Conservation (phyloP, 2,888 invertebrate species). For the Athetis lepigone region DNA sequence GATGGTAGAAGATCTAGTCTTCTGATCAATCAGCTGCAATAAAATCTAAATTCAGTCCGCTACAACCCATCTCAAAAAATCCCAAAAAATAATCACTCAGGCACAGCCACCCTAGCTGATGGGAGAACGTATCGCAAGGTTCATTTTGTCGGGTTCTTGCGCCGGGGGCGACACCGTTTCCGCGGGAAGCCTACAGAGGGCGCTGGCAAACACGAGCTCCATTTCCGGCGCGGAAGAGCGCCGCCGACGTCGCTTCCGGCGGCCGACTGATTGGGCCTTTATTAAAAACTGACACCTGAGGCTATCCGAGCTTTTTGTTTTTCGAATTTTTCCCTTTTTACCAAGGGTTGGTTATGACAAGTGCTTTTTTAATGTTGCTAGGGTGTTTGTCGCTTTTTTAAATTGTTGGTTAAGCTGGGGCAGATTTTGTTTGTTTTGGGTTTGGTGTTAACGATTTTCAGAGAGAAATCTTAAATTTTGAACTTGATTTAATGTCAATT, state of each 20-base stretch:
- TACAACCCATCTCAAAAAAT: slow-evolving; percentile 9
- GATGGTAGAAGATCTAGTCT: no score
- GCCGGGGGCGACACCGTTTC: slow-evolving; percentile 78
- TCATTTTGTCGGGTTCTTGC: slow-evolving; percentile 70
- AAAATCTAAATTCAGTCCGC: no score
- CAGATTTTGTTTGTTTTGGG: slow-evolving; percentile 9
- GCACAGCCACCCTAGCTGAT: slow-evolving; percentile 51
- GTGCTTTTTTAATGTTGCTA: slow-evolving; percentile 59
- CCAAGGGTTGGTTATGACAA: slow-evolving; percentile 60
- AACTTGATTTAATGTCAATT: no score
- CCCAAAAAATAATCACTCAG: slow-evolving; percentile 19
- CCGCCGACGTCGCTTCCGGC: slow-evolving; percentile 83
- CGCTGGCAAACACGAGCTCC: slow-evolving; percentile 85
- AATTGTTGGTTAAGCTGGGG: slow-evolving; percentile 45
- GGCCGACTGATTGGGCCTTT: slow-evolving; percentile 88
- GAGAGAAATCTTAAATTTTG: background rate
- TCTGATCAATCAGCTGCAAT: no score
- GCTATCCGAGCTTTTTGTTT: slow-evolving; percentile 72
- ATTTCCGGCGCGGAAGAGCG: slow-evolving; percentile 87
- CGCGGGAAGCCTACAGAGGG: slow-evolving; percentile 80
- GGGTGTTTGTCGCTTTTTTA: slow-evolving; percentile 45
- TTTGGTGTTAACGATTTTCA: background rate
- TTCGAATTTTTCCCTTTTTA: slow-evolving; percentile 56
- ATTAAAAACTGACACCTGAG: slow-evolving; percentile 90
- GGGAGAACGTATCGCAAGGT: slow-evolving; percentile 68